Evolutionary conservation across 2,797 vertebrate genomes (phyloP), one percentile per base, ranked within the genome.

Genomic region (Ibycter americanus): DNA sequence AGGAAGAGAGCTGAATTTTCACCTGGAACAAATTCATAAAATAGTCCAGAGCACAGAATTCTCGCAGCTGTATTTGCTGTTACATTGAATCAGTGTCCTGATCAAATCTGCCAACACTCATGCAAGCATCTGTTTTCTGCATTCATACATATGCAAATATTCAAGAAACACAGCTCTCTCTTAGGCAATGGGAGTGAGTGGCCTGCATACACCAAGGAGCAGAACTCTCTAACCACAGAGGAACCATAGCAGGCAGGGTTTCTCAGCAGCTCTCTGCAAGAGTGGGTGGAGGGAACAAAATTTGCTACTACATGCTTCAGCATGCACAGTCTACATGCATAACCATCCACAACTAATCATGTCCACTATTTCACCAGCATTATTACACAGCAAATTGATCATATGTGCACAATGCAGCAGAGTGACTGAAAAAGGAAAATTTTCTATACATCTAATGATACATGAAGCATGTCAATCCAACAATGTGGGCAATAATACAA

Each of bases 11-110:
- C 89, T 87, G 52, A 91, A 83, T 85, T 96, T 95, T 79, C 72
- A 94, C 91, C 62, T 93, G 83, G 78, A 94, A 83, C 71, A 93
- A 92, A 97, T 87, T 77, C 83, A 91, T 93, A 82, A 92, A 80
- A 34, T 16, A 88, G 61, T 81, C 65, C 62, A 81, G 52, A 86
- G 74, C 34, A n/a, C 62, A 78, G 83, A 82, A 82, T 38, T 83
- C 56, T 89, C 84, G 78, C 90, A 92, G 81, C 74, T 92, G 49
- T 13, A 78, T 83, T 87, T 92, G 73, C 74, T 80, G 56, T 46
- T 85, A 59, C 2, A 88, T 51, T 81, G 68, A 77, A 93, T 44
- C 83, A 84, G 92, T 82, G 94, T 55, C 86, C 90, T 89, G 92
- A 93, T 82, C 73, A 77, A 87, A 80, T 84, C 15, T 94, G 86